Percentiles rank a stretch among this genome's conserved stretches.
These are phyloP conservation scores for Drosophila affinis DNA, from an alignment of 2,888 invertebrate species.

Conservation along the genomic window DNA sequence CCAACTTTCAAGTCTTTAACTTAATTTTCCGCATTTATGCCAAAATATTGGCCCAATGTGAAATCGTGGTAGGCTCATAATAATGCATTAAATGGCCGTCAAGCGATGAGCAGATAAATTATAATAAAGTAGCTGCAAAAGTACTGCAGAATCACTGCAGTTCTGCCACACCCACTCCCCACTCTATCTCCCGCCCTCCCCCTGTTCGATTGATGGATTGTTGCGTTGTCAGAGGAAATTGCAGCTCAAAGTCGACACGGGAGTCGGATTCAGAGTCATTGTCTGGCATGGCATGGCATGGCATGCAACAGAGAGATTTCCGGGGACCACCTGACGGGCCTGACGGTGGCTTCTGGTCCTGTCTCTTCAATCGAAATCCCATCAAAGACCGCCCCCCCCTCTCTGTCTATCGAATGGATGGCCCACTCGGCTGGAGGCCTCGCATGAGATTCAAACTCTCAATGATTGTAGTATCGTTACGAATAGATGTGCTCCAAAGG, in stretches of 20 bases:
- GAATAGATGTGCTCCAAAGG: background rate
- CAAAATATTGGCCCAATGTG: too few species aligned
- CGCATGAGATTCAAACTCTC: background rate
- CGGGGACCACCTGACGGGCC: background rate
- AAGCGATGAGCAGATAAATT: constrained; percentile 26
- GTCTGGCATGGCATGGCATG: background rate
- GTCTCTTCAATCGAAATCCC: background rate
- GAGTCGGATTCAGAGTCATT: background rate
- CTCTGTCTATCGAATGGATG: too few species aligned
- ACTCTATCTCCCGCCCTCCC: background rate
- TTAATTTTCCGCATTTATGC: too few species aligned
- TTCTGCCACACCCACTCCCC: too few species aligned
- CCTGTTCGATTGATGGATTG: background rate
- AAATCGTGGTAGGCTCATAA: constrained; percentile 1
- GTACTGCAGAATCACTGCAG: constrained; percentile 17
- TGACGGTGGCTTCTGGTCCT: background rate
- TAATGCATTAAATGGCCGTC: constrained; percentile 27
- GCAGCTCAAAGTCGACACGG: background rate
- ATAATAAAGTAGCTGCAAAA: constrained; percentile 26
- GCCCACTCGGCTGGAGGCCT: too few species aligned
- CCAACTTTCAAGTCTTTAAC: too few species aligned
- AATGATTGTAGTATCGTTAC: background rate
- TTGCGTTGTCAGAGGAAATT: background rate
- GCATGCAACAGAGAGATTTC: background rate
- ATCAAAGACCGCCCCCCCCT: background rate